Base-by-base conservation (phyloP, 2,113 vertebrate species). In the Aythya baeri region DNA sequence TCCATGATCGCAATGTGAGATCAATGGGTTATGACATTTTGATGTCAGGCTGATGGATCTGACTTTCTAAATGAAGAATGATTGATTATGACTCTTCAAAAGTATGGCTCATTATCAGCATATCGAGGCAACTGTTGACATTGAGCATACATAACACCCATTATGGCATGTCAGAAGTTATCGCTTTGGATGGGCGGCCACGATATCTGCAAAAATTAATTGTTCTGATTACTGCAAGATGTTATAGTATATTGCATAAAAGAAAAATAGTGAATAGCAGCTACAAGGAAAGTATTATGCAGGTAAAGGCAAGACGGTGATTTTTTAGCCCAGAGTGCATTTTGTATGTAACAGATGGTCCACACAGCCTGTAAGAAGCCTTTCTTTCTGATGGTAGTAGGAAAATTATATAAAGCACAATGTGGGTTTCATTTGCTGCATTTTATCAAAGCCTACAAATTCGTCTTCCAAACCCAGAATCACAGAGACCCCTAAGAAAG, bases 21-120 rank as follows among this genome's bases (percentile, higher is more conserved):
- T 94, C 95, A 91, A 95, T 96, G 86, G 84, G 73, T 94, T 97
- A 94, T 97, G 94, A 96, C 89, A 96, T 94, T 96, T 96, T 88
- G 65, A 83, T 92, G 95, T 75, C 91, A 75, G 73, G 78, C 59
- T 85, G 94, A 96, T 89, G 82, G 83, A 92, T 96, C 62, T 83
- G 91, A 94, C 72, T 94, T 93, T 92, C 50, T 77, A 72, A 93
- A 93, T 86, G 78, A 93, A 95, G 83, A 92, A 85, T 78, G 58
- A 96, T 86, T 90, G 76, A 96, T 94, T 73, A 84, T 70, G 85
- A 86, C 73, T 95, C 34, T 68, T 89, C 75, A 78, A 50, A 96
- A 91, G 61, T 87, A 77, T 75, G 72, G 75, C 46, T 96, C 70
- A 82, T 96, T 93, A 96, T 84, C 88, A 90, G 80, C 88, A 85